Evolutionary conservation across 2,888 invertebrate species (phyloP), one percentile per base, ranked within the genome.

Genomic region (Furcula furcula): DNA sequence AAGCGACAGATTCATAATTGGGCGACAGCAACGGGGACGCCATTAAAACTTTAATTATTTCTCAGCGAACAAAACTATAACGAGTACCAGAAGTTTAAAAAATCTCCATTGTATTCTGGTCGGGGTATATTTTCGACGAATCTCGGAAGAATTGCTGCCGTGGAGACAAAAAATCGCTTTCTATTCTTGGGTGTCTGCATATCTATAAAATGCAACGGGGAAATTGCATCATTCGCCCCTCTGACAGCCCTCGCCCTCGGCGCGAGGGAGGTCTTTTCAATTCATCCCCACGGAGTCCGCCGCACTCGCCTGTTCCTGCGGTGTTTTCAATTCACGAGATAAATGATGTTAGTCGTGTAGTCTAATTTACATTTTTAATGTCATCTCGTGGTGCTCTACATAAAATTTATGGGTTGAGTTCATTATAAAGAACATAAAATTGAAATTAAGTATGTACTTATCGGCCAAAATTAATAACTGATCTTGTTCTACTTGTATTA

Each of bases 1-100:
- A 60, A 66, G 67, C 65, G 69, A 71, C 73, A 76, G 74, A 78
- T 70, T 63, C 73, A 72, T 78, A 80, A 80, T 76, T 76, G 70
- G 73, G 68, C 57, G 69, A 65, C 68, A 62, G 60, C 69, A 76
- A 77, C 65, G 70, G 51, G 76, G 68, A 63, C 75, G 56, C 56
- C 49, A 57, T 63, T 65, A 55, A 65, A 69, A 56, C 48, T 57
- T 70, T 67, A 62, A 67, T 65, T 63, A 66, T 59, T 59, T 46
- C 40, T 34, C 35, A 35, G 35, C 40, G 38, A 46, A 55, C 40
- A 42, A 50, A 57, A 49, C 34, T 31, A 22, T 29, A 7, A 11
- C 30, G 31, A 38, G 44, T 47, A 47, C 47, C 22, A 46, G 40
- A 47, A 49, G 27, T 31, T 13, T n/a, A 28, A 36, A 1, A 37